phyloP scores from a whole-genome alignment of 2,888 invertebrate species.

The Blastobasis lacticolella region DNA sequence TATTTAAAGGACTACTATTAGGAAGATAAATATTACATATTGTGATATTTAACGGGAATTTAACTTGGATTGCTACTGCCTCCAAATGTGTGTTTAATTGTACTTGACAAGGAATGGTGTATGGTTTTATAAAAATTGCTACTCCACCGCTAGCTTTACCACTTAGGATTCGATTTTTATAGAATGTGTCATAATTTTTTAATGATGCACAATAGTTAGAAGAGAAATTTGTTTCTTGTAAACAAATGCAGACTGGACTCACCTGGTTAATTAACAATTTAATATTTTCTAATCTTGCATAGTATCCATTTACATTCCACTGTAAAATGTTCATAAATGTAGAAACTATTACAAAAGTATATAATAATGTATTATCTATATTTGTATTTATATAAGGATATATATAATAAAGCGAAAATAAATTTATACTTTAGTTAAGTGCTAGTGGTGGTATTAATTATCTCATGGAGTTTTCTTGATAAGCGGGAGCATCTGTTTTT shows the following conservation, averaged over 20 bases:
- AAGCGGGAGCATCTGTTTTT: no score
- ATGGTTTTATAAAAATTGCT: no score
- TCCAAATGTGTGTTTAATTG: conserved; percentile 1
- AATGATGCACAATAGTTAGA: conserved; percentile 4
- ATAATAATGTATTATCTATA: no score
- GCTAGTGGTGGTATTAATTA: no score
- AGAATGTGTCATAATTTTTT: conserved; percentile 2
- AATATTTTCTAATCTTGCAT: conserved; percentile 6
- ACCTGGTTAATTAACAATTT: conserved; percentile 3
- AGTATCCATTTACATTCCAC: no score
- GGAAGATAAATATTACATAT: conserved; percentile 10
- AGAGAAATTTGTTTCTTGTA: conserved; percentile 11
- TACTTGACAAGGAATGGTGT: no score
- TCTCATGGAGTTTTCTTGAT: no score
- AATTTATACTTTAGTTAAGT: no score
- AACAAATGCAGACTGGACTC: conserved; percentile 8
- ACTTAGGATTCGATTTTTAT: not conserved
- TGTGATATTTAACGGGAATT: conserved; percentile 6
- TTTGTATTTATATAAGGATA: no score
- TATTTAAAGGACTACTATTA: conserved; percentile 4
- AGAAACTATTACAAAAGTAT: not conserved
- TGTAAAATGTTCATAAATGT: no score
- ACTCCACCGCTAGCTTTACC: no score
- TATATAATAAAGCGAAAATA: no score
- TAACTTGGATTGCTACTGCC: conserved; percentile 5